Conservation (phyloP, 2,888 invertebrate species). For the Schrankia costaestrigalis region DNA sequence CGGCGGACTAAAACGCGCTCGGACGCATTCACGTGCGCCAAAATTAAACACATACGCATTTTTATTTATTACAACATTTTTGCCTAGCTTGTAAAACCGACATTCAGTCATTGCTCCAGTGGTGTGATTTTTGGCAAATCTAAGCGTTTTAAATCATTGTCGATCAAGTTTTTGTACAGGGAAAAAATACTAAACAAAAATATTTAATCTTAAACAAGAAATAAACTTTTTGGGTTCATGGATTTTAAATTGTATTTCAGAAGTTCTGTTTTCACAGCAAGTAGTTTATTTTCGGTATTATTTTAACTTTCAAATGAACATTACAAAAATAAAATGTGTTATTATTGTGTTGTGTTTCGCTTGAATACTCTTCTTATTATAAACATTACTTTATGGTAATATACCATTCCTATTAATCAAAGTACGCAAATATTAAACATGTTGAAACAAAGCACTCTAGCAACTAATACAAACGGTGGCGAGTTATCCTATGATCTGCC, state of each 20-base stretch:
- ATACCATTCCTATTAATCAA: neutral
- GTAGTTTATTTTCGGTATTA: no score
- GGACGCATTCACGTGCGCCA: slow-evolving; percentile 37
- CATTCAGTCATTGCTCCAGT: slow-evolving; percentile 40
- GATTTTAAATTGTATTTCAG: slow-evolving; percentile 14
- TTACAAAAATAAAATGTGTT: no score
- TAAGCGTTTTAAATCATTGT: slow-evolving; percentile 32
- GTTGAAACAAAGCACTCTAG: neutral
- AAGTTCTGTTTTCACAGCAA: no score
- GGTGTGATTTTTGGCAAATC: slow-evolving; percentile 56
- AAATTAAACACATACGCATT: slow-evolving; percentile 56
- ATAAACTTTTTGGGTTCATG: slow-evolving; percentile 3
- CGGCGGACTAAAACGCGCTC: slow-evolving; percentile 16
- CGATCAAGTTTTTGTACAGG: no score
- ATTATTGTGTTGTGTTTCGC: neutral
- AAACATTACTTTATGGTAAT: neutral
- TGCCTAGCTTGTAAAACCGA: slow-evolving; percentile 55
- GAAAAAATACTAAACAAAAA: no score
- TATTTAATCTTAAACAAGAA: no score
- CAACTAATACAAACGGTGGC: no score
- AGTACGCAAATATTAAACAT: neutral
- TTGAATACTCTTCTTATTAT: neutral
- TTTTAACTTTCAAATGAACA: no score
- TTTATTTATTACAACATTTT: slow-evolving; percentile 71
- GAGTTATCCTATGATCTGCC: slow-evolving; percentile 20